Base-by-base conservation (phyloP, 2,888 invertebrate species). In the Dicycla oo region DNA sequence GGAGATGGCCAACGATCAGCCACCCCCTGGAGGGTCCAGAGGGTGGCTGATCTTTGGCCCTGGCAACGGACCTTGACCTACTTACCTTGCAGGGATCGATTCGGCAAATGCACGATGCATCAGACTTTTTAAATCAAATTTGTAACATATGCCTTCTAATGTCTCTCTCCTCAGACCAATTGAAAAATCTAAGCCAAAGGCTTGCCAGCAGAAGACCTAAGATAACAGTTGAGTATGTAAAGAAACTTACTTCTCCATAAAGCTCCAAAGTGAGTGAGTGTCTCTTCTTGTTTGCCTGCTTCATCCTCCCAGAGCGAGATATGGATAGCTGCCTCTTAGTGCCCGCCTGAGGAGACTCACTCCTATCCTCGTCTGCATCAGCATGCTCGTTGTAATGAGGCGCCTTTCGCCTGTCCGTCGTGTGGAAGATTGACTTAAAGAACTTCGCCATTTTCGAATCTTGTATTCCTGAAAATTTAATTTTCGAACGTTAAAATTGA, bases 271-370 rank as follows among this genome's bases (percentile, higher is more conserved):
- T 93, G 57, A 97, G 90, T 0, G 96, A 94, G 79, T 96, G 95
- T 38, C 97, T 91, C 80, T 96, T 96, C 88, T 95, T 96, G 75
- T 96, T 95, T 18, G 96, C 94, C 81, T 97, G 97, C 86, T 94
- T 96, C 93, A 97, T 95, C 81, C 97, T 93, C 5, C 97, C 97
- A 47, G 97, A 97, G 74, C 97, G 91, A 0, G 97, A 97, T 81
- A 97, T 97, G n/a, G 97, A 97, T 75, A 96, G 85, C 79, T 95
- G 96, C 68, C 96, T 88, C 65, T 92, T 91, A 0, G 87, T 89
- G 3, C 93, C 93, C 49, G 93, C 73, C 0, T 92, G 91, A 0
- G 93, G 90, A 0, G 90, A 86, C 10, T 90, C 90, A 3, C 77
- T 76, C n/a, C 83, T 89, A 0, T 94, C 93, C 0, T 90, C 91